These are phyloP conservation scores for Spinus olivaceus DNA, from an alignment of 2,797 vertebrate genomes.

Conservation along the genomic window DNA sequence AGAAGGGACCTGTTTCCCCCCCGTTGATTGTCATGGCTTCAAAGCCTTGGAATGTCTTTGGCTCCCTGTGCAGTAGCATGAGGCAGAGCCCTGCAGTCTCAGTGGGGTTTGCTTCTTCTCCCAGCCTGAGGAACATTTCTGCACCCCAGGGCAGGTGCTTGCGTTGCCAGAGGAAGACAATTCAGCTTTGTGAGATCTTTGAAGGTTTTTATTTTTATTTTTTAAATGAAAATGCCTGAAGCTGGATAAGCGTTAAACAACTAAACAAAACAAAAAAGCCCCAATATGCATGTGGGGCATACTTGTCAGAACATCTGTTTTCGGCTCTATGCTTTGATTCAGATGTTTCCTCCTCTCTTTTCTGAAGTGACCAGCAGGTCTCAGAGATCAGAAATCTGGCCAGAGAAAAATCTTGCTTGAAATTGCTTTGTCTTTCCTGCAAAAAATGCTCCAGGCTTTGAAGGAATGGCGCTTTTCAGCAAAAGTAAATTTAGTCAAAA, in stretches of 20 bases:
- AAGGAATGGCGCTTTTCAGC: slow-evolving; percentile 11
- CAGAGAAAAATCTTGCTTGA: background rate
- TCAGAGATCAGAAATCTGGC: background rate
- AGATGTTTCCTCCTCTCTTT: background rate
- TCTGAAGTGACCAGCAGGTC: slow-evolving; percentile 18
- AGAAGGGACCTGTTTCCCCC: background rate
- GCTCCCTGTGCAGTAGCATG: accelerated
- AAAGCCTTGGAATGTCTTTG: background rate
- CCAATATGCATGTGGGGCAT: background rate
- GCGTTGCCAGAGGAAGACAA: background rate
- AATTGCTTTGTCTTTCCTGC: background rate
- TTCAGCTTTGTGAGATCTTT: slow-evolving; percentile 10
- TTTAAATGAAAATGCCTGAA: background rate
- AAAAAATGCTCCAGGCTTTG: background rate
- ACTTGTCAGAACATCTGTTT: slow-evolving; percentile 33
- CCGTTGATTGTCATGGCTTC: background rate
- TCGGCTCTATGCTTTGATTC: background rate
- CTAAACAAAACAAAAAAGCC: background rate
- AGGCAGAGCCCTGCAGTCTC: background rate
- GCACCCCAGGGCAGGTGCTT: background rate
- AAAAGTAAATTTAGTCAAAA: slow-evolving; percentile 32
- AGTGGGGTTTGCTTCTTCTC: background rate
- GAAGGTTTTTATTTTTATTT: background rate
- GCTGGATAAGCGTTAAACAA: background rate
- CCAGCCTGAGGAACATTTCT: background rate